Base-by-base conservation (phyloP, 2,113 vertebrate species). In the Sebastes fasciatus region DNA sequence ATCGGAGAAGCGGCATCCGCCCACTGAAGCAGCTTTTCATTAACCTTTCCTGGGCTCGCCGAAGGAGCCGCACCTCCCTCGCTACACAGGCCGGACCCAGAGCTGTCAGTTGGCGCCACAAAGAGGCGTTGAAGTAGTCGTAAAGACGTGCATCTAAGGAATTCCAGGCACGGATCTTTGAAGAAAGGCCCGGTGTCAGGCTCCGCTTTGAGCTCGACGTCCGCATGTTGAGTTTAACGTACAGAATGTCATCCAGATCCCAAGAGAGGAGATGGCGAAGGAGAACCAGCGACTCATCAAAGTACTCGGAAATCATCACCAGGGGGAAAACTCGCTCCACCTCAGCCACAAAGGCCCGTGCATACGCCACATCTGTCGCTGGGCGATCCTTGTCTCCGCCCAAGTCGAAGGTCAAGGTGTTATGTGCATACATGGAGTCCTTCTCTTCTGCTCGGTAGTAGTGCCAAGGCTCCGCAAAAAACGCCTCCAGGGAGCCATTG, bases 251-350 rank as follows among this genome's bases (percentile, higher is more conserved):
- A 0, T 97, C 95, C 83, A 96, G 90, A 51, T 97, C 96, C 97
- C 97, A 98, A 67, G 95, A 94, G 60, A 98, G 93, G 19, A 97
- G 95, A 17, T 93, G 96, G 10, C 96, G 95, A 21, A 97, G 92
- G 54, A 98, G 95, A 80, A 98, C 94, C 46, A 98, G 89, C 0
- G 97, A 98, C 92, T 98, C 97, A 6, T 97, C 97, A 48, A 98
- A 98, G 90, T 97, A 94, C 87, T 97, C 97, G 0, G 97, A 91
- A 19, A 98, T 97, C 97, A 97, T 97, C 66, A 97, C 97, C 8
- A 97, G 88, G 1, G 96, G 96, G 93, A 97, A 97, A 9, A 92
- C 88, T 4, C 86, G 86, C 62, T 97, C 97, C 52, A 97, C 90
- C 65, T 96, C 95, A 3, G 86, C 94, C 52, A 95, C 91, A 63